Conservation (phyloP, 2,888 invertebrate genomes). For the Barypeithes pellucidus region DNA sequence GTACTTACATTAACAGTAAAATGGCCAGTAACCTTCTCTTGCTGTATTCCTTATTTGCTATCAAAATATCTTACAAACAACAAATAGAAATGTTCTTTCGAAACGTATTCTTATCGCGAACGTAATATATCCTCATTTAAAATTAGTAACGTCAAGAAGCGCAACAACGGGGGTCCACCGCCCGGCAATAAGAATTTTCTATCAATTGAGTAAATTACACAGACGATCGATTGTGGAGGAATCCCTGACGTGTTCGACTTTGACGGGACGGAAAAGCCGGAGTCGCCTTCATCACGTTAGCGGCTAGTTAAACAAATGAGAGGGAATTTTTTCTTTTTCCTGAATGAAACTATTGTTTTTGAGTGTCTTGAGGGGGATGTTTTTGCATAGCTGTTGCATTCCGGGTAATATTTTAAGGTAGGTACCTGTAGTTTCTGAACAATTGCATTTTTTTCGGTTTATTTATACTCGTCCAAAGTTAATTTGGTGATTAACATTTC, state of each 20-base stretch:
- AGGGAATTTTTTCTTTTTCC: background rate
- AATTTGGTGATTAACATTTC: too few relatives aligned
- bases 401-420: background rate
- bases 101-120: background rate
- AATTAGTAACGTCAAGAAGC: background rate
- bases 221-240: slow-evolving; percentile 42
- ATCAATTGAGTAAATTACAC: slow-evolving; percentile 39
- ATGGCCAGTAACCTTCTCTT: too few relatives aligned
- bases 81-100: too few relatives aligned
- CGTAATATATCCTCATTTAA: background rate
- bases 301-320: background rate
- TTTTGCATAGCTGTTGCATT: background rate
- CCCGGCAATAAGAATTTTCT: slow-evolving; percentile 5
- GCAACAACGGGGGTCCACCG: slow-evolving; percentile 2
- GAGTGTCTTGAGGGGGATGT: background rate
- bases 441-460: background rate
- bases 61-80: too few relatives aligned
- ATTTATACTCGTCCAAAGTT: too few relatives aligned
- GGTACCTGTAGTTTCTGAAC: background rate
- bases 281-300: background rate
- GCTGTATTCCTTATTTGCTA: too few relatives aligned
- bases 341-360: slow-evolving; percentile 3
- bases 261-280: slow-evolving; percentile 34
- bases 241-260: slow-evolving; percentile 51
- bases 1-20: too few relatives aligned